Conservation (phyloP, 2,888 invertebrate genomes). For the Crepidodera aurea region DNA sequence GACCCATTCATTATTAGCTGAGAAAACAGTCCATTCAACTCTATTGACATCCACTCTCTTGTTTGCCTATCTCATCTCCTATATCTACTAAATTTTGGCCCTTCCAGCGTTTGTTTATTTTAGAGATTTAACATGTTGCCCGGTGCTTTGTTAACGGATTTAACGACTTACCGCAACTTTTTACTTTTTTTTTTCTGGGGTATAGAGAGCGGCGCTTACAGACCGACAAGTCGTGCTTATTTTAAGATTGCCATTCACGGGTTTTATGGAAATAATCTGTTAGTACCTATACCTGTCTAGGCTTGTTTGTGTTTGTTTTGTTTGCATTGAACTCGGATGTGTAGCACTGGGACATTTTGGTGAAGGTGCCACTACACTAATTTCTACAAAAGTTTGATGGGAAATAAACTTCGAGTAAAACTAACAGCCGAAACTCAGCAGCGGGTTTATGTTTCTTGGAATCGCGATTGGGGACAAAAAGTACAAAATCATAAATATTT, state of each 20-base stretch:
- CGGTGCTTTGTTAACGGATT: constrained; percentile 37
- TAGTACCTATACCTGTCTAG: constrained; percentile 16
- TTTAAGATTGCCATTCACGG: constrained; percentile 1
- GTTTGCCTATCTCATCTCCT: constrained; percentile 40
- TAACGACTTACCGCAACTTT: constrained; percentile 32
- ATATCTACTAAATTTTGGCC: constrained; percentile 36
- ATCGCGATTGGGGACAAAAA: no score
- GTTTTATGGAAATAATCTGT: constrained; percentile 8
- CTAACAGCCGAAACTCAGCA: no score
- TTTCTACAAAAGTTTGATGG: no score
- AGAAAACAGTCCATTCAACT: constrained; percentile 36
- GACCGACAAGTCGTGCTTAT: background rate
- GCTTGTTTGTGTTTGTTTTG: constrained; percentile 6
- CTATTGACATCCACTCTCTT: constrained; percentile 38
- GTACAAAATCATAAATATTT: no score
- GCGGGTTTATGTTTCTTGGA: no score
- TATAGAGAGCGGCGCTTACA: background rate
- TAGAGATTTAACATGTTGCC: constrained; percentile 34
- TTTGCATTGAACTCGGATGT: background rate
- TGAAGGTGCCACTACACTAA: background rate
- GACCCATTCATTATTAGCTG: constrained; percentile 38
- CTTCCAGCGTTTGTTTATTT: constrained; percentile 38
- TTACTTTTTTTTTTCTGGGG: constrained; percentile 15
- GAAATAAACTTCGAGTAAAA: no score
- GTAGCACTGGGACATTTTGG: background rate